These are phyloP conservation scores for Cinclus cinclus DNA, from an alignment of 2,113 vertebrate species.

Conservation along the genomic window DNA sequence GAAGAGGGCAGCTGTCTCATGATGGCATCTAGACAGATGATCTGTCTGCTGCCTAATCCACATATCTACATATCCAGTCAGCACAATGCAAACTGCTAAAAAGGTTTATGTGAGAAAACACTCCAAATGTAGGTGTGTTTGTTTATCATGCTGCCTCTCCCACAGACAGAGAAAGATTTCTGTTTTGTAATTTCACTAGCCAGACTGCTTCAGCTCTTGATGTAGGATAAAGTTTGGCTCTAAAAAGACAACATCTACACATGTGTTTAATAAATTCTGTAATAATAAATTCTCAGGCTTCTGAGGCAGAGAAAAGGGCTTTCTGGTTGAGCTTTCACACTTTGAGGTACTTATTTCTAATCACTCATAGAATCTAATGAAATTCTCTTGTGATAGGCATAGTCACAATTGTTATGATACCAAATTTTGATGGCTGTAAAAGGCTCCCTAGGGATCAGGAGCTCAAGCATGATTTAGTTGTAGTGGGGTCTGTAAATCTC, in stretches of 20 bases:
- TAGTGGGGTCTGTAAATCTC: not conserved
- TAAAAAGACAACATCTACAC: not conserved
- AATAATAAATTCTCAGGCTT: not conserved
- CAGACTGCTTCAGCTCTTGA: not conserved
- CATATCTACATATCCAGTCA: not conserved
- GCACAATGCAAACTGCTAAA: not conserved
- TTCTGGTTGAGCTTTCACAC: not conserved
- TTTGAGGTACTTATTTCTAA: not conserved
- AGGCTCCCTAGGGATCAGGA: not conserved
- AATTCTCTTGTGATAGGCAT: not conserved
- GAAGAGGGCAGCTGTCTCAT: conserved; percentile 43
- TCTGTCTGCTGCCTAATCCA: conserved; percentile 52
- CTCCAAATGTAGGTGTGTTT: not conserved
- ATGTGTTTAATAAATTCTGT: not conserved
- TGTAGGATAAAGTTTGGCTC: not conserved
- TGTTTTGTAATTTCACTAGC: not conserved
- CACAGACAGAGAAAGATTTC: not conserved
- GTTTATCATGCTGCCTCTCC: not conserved
- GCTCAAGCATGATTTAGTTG: not conserved
- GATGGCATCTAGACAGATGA: conserved; percentile 45
- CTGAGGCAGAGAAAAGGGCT: not conserved
- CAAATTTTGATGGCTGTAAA: not conserved
- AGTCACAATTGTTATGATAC: not conserved
- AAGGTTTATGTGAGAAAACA: not conserved
- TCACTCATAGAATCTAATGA: not conserved